Evolutionary conservation across 2,113 vertebrate genomes (phyloP).

Genomic region (human (Homo sapiens)): GRCh38 chr3:181988001-181988500

Average conservation of each 20-base stretch:
- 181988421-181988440: slow-evolving; percentile 52
- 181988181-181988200: slow-evolving; percentile 81
- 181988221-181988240: slow-evolving; percentile 79
- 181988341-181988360: slow-evolving; percentile 78
- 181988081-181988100: slow-evolving; percentile 88
- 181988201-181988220: slow-evolving; percentile 80
- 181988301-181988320: slow-evolving; percentile 80
- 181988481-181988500: not conserved
- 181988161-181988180: slow-evolving; percentile 83
- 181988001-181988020: slow-evolving; percentile 87
- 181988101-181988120: slow-evolving; percentile 82
- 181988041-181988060: slow-evolving; percentile 84
- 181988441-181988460: slow-evolving; percentile 25
- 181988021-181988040: slow-evolving; percentile 87
- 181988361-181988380: slow-evolving; percentile 72
- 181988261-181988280: slow-evolving; percentile 81
- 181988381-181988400: slow-evolving; percentile 18
- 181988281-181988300: slow-evolving; percentile 67
- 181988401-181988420: slow-evolving; percentile 64
- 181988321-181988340: slow-evolving; percentile 82
- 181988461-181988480: not conserved
- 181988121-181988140: slow-evolving; percentile 85
- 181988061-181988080: slow-evolving; percentile 84
- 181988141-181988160: slow-evolving; percentile 86
- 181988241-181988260: slow-evolving; percentile 80